A percentile compares a stretch with the other conserved stretches of the same genome.
Evolutionary conservation across 2,888 invertebrate species (phyloP).

Genomic region (Amorpha juglandis): DNA sequence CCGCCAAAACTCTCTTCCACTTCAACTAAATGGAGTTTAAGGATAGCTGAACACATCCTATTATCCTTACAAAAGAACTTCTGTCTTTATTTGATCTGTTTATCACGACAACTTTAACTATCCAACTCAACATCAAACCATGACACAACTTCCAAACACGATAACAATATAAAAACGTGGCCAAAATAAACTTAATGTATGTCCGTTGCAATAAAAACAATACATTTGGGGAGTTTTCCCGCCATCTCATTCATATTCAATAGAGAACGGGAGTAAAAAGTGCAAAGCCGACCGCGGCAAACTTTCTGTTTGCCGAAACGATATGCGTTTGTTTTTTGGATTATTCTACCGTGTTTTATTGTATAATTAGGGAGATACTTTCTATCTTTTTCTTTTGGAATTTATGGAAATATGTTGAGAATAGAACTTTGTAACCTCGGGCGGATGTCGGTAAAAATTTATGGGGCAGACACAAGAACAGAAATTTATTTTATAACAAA

Average conservation of each 20-base stretch:
- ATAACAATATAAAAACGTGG: conserved; percentile 11
- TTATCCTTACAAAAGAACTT: no score
- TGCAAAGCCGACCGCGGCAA: conserved; percentile 18
- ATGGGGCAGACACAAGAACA: no score
- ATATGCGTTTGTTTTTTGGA: conserved; percentile 14
- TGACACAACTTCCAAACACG: not conserved
- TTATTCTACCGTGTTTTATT: conserved; percentile 1
- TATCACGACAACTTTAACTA: no score
- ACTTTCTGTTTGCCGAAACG: conserved; percentile 24
- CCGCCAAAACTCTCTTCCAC: no score
- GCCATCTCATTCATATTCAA: conserved; percentile 29
- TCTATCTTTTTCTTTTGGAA: not conserved
- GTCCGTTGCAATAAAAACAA: conserved; percentile 27
- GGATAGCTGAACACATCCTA: no score
- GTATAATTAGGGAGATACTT: conserved; percentile 7
- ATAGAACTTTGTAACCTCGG: not conserved
- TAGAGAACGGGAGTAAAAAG: conserved; percentile 26
- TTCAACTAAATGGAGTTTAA: no score
- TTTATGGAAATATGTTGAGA: no score
- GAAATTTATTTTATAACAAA: no score
- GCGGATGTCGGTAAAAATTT: no score
- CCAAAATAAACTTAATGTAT: conserved; percentile 23
- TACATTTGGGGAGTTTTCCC: conserved; percentile 24
- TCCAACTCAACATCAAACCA: not conserved
- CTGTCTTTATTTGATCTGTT: no score